Evolutionary conservation across 1,140 invertebrate species (phyloP).

Genomic region (Lepidurus arcticus): DNA sequence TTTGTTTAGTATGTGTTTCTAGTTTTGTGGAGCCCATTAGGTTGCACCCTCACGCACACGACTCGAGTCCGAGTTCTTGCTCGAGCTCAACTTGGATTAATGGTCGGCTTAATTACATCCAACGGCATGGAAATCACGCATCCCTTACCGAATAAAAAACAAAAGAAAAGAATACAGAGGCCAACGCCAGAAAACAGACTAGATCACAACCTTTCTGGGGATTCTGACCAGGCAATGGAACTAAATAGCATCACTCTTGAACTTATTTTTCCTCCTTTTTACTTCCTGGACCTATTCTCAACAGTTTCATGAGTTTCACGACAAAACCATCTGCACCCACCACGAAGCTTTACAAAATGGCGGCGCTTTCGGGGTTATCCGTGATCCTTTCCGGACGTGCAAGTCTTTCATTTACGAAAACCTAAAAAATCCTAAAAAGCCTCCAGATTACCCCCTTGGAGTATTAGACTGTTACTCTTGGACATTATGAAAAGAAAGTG

Average conservation of each 20-base stretch:
- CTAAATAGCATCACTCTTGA: neutral
- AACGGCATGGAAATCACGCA: constrained; percentile 17
- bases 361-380: neutral
- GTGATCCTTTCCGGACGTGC: neutral
- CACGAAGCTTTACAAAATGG: neutral
- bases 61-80: neutral
- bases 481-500: no score
- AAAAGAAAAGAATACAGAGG: neutral
- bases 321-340: constrained; percentile 1
- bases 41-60: neutral
- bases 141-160: neutral
- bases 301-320: neutral
- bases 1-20: constrained; percentile 5
- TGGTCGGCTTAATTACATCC: neutral
- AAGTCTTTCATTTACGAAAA: no score
- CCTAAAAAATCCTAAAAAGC: neutral
- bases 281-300: neutral
- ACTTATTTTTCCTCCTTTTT: neutral
- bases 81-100: constrained; percentile 15
- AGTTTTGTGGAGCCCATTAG: neutral
- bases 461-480: no score
- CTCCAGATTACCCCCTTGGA: no score
- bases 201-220: neutral
- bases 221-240: neutral
- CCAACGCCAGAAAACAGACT: neutral